Evolutionary conservation across 1,140 invertebrate genomes (phyloP).

Genomic region (Marisa cornuarietis): DNA sequence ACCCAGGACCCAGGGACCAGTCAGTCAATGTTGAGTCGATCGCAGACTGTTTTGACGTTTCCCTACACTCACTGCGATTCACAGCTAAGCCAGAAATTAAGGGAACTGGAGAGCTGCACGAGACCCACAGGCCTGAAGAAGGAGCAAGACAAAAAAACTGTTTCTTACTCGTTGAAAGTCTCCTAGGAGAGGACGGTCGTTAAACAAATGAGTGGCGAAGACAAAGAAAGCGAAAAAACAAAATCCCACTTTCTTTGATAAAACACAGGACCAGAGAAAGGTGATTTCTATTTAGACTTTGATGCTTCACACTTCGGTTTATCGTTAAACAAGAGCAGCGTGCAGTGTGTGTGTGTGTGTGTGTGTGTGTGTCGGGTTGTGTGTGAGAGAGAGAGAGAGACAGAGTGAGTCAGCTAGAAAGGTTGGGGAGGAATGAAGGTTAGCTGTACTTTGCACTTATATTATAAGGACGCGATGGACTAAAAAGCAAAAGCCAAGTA

Average conservation of each 20-base stretch:
- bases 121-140: neutral
- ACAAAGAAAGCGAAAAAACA: too few relatives aligned
- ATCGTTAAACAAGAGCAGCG: neutral
- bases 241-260: too few relatives aligned
- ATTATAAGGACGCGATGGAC: neutral
- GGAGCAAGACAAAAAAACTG: neutral
- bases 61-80: neutral
- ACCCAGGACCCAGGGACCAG: too few relatives aligned
- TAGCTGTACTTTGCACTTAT: neutral
- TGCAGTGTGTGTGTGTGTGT: neutral
- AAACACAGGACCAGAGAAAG: too few relatives aligned
- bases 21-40: neutral
- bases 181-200: neutral
- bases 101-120: neutral
- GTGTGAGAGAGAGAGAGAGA: too few relatives aligned
- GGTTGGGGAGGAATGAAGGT: too few relatives aligned
- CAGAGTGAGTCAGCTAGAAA: too few relatives aligned
- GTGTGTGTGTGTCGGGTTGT: too few relatives aligned
- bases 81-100: neutral
- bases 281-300: neutral
- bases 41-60: too few relatives aligned
- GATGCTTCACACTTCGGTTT: constrained; percentile 8
- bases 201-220: too few relatives aligned
- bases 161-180: neutral
- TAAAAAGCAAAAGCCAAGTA: neutral